Conservation (phyloP, 2,113 vertebrate genomes). For the Canis aureus region DNA sequence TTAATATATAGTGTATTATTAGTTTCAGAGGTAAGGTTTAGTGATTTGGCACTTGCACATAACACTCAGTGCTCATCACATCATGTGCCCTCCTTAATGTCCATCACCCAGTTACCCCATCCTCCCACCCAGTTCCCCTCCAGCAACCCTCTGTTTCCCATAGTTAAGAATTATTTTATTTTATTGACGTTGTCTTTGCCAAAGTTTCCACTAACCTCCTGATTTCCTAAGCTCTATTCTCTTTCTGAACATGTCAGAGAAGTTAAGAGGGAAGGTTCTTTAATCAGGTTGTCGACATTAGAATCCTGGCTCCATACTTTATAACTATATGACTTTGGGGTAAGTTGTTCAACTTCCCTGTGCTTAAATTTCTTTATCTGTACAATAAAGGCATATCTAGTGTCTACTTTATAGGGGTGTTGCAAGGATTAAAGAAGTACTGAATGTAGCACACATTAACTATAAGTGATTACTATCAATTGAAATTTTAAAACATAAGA, state of each 20-base stretch:
- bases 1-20: not conserved
- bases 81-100: not conserved
- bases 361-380: constrained; percentile 18
- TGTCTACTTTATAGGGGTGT: not conserved
- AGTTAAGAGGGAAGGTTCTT: not conserved
- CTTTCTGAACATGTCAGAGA: not conserved
- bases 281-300: not conserved
- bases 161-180: not conserved
- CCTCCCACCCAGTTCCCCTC: not conserved
- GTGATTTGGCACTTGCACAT: not conserved
- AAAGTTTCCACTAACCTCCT: not conserved
- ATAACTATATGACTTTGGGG: not conserved
- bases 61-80: not conserved
- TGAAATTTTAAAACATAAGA: not conserved
- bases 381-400: not conserved
- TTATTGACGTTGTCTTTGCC: not conserved
- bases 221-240: not conserved
- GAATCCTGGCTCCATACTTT: not conserved
- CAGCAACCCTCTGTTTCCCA: not conserved
- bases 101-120: not conserved
- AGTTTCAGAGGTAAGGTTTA: not conserved
- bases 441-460: not conserved
- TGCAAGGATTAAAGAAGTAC: not conserved
- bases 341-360: not conserved
- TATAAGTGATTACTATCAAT: not conserved